phyloP scores from a whole-genome alignment of 1,140 invertebrate genomes.

The Uloborus diversus region DNA sequence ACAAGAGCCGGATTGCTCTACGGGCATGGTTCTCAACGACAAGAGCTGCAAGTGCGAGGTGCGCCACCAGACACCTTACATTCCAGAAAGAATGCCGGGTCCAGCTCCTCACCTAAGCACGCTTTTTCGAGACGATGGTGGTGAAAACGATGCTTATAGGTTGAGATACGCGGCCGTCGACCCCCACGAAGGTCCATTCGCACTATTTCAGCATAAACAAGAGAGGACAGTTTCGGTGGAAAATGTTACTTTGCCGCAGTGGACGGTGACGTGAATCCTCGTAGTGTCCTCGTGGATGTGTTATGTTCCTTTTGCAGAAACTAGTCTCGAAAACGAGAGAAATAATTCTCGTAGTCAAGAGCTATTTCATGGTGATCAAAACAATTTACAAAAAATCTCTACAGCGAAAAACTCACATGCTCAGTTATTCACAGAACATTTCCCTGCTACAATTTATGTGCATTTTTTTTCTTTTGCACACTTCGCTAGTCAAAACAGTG shows the following conservation, averaged over 20 bases:
- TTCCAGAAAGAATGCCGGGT: conserved; percentile 6
- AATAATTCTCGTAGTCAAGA: too few relatives aligned
- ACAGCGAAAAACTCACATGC: too few relatives aligned
- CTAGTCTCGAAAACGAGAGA: too few relatives aligned
- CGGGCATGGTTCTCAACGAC: conserved; percentile 71
- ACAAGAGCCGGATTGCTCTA: conserved; percentile 69
- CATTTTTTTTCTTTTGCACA: too few relatives aligned
- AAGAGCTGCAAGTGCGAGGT: conserved; percentile 68
- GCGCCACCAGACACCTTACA: not conserved
- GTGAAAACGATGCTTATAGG: conserved; percentile 39
- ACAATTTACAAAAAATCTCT: too few relatives aligned
- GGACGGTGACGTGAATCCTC: not conserved
- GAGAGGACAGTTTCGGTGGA: conserved; percentile 16
- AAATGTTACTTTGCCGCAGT: conserved; percentile 31
- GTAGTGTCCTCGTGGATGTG: too few relatives aligned
- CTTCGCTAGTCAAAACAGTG: too few relatives aligned
- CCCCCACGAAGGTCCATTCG: conserved; percentile 18
- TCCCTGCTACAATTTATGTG: too few relatives aligned
- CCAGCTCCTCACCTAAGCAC: conserved; percentile 19
- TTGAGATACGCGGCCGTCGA: conserved; percentile 15
- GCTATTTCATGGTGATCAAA: too few relatives aligned
- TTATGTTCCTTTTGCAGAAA: too few relatives aligned
- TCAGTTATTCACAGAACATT: too few relatives aligned
- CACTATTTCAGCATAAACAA: conserved; percentile 6
- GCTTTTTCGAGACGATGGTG: conserved; percentile 25